Conservation (phyloP, 2,888 invertebrate species). For the Conops quadrifasciatus region DNA sequence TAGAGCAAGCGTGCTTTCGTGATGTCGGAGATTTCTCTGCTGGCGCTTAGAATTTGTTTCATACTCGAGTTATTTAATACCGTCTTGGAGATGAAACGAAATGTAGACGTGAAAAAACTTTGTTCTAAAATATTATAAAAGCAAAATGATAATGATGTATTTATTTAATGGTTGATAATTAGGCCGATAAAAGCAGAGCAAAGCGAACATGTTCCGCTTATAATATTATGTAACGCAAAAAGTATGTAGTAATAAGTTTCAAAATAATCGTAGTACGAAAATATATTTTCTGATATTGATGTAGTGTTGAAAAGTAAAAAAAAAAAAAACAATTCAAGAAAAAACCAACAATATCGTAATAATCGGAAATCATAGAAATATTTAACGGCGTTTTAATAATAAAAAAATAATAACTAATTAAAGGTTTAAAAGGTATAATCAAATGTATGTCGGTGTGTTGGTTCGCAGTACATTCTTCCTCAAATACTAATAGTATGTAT, state of each 20-base stretch:
- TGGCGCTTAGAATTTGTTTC: not conserved
- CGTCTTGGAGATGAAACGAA: not conserved
- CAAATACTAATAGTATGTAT: too few species aligned
- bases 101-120: not conserved
- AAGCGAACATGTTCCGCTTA: not conserved
- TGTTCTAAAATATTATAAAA: too few species aligned
- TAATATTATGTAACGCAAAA: constrained; percentile 11
- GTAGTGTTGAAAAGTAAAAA: constrained; percentile 26
- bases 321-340: constrained; percentile 7
- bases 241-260: not conserved
- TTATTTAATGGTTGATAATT: constrained; percentile 6
- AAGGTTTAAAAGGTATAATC: not conserved
- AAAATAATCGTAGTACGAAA: constrained; percentile 12
- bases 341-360: constrained; percentile 18
- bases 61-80: too few species aligned
- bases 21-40: not conserved
- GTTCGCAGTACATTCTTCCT: too few species aligned
- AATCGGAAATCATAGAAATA: constrained; percentile 9
- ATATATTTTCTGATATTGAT: constrained; percentile 31
- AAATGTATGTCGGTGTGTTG: not conserved
- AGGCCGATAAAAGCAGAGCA: constrained; percentile 1
- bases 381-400: not conserved
- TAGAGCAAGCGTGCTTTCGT: too few species aligned
- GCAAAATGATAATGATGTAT: too few species aligned
- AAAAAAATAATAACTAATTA: not conserved